Evolutionary conservation across 2,113 vertebrate genomes (phyloP), one percentile per base, ranked within the genome.

Genomic region (Elaphurus davidianus): DNA sequence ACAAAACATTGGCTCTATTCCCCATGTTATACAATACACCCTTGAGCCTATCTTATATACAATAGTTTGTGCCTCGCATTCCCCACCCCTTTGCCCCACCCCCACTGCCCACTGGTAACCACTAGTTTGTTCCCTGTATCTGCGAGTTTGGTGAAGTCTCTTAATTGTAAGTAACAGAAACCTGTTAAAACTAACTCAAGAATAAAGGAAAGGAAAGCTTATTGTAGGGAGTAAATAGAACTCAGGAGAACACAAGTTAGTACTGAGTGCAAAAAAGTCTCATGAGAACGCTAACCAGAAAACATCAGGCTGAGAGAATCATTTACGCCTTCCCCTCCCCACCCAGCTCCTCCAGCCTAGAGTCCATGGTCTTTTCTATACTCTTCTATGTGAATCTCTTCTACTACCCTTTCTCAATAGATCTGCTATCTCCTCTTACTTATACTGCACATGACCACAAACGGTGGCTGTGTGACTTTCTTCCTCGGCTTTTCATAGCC

Each of bases 341-440:
- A 21, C 21, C 21, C 45, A 1, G 3, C 45, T 6, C 25, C 4
- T 1, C 7, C 12, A 13, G 5, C 7, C 43, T 40, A 59, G 43
- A 71, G 30, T 64, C 43, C n/a, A 2, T 36, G 60, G 40, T 55
- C n/a, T 94, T 94, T 33, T 74, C 59, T 82, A 0, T 33, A 19
- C n/a, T 83, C n/a, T 54, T 57, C 36, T 30, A 1, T 43, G 17
- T 79, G 33, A 62, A 43, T 62, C 33, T 89, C 30, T 62, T 78
- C 90, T 3, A 30, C 16, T 3, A 12, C n/a, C 59, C 8, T 95
- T 84, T 62, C 25, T 60, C 45, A 43, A 17, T 13, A 87, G 30
- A 60, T 7, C 55, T 83, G 13, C 47, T 59, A 5, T 59, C 27
- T 76, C 27, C 45, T 33, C 64, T 81, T 64, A 14, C 23, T 76